A percentile compares a stretch with the other conserved stretches of the same genome.
Conservation (phyloP, 2,797 vertebrate genomes). For the Hyperoplus lanceolatus region DNA sequence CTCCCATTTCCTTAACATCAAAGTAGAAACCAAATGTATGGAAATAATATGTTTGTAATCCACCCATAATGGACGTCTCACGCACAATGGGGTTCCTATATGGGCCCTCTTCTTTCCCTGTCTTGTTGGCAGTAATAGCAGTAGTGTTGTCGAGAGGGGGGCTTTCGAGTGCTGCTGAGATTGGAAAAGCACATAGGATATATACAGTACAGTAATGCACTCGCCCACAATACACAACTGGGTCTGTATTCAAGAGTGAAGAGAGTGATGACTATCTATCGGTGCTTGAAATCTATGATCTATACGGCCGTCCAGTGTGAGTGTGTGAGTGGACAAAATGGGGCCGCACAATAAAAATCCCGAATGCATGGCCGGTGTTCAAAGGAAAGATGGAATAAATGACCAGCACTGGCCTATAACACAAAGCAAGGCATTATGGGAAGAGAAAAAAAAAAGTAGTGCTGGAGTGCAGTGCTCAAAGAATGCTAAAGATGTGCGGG, state of each 20-base stretch:
- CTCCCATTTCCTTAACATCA: conserved; percentile 64
- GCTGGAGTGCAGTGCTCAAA: conserved; percentile 18
- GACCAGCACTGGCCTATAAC: conserved; percentile 15
- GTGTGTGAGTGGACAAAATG: conserved; percentile 32
- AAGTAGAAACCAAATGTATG: conserved; percentile 65
- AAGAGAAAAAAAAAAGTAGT: not conserved
- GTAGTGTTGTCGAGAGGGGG: conserved; percentile 45
- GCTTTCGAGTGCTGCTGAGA: conserved; percentile 52
- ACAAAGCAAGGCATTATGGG: conserved; percentile 49
- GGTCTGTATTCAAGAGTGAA: conserved; percentile 46
- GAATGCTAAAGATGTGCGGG: conserved; percentile 16
- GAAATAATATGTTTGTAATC: conserved; percentile 66
- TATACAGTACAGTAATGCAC: conserved; percentile 8
- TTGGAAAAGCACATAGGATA: conserved; percentile 52
- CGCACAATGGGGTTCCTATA: conserved; percentile 58
- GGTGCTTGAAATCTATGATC: conserved; percentile 60
- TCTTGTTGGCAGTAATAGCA: conserved; percentile 63
- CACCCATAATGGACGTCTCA: conserved; percentile 63
- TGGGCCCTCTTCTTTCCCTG: conserved; percentile 46
- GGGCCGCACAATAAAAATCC: conserved; percentile 44
- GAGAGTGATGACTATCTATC: conserved; percentile 39
- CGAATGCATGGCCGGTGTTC: conserved; percentile 33
- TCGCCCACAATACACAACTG: conserved; percentile 55
- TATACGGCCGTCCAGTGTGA: conserved; percentile 40
- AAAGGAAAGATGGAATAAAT: conserved; percentile 57